phyloP scores from a whole-genome alignment of 2,797 vertebrate genomes.

The Malurus splendens region DNA sequence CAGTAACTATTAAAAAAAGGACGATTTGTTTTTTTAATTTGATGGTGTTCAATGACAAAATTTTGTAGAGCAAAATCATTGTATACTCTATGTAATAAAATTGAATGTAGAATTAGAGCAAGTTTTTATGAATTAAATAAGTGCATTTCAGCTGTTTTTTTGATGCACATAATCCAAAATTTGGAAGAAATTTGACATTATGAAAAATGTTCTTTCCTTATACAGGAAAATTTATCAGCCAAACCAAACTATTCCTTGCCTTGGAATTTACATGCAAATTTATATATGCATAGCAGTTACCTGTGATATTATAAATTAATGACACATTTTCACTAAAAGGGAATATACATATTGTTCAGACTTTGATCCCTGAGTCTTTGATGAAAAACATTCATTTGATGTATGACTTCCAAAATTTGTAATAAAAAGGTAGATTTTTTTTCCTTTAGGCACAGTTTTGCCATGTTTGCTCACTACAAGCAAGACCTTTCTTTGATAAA shows the following conservation, averaged over 20 bases:
- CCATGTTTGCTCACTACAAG: neutral
- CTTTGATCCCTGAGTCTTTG: neutral
- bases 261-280: neutral
- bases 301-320: constrained; percentile 1
- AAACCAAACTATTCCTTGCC: neutral
- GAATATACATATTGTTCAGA: neutral
- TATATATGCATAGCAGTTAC: neutral
- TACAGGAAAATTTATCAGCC: neutral
- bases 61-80: neutral
- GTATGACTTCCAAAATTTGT: neutral
- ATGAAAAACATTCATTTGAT: neutral
- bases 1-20: neutral
- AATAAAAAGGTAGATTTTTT: neutral
- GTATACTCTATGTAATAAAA: neutral
- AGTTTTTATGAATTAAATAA: neutral
- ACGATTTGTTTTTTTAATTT: neutral
- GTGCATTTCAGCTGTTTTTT: neutral
- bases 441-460: neutral
- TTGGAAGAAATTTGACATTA: neutral
- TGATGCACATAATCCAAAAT: neutral
- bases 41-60: neutral
- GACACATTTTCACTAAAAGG: neutral
- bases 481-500: neutral
- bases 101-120: neutral
- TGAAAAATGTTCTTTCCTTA: neutral